Evolutionary conservation across 2,888 invertebrate genomes (phyloP), one percentile per base, ranked within the genome.

Genomic region (Digitonthophagus gazella): DNA sequence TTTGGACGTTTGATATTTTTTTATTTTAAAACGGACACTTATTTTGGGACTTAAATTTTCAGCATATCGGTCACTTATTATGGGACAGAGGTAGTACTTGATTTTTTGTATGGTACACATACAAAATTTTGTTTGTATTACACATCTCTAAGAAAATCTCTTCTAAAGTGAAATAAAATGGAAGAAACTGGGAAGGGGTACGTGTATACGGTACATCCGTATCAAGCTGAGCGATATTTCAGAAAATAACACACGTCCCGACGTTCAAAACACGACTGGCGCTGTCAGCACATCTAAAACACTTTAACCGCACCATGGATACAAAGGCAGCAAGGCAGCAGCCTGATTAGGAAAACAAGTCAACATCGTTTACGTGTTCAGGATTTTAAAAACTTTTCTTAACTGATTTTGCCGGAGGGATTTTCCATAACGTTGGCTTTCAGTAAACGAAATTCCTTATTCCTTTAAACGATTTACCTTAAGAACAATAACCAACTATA

Each of bases 261-360:
- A 61, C 61, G 61, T 19, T 16, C 61, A 20, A 20, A 61, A 61
- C 61, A 61, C 61, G 61, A 19, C 61, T 61, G 61, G 19, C 20
- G 61, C 20, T 61, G 61, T 61, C 61, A 61, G 61, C 61, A 61
- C 61, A 61, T 61, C 61, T 61, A 61, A 61, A 61, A 61, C 61
- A 61, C 61, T 61, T 61, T 61, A 61, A 19, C 18, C 61, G 61
- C 19, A n/a, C 20, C 19, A 61, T 61, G 61, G 18, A 61, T 20
- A 61, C 61, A 20, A 61, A n/a, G 18, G 61, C 19, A 20, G 16
- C 11, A n/a, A 19, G 57, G 57, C 11, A n/a, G n/a, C n/a, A 20
- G 20, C 61, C 61, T 61, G 61, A 61, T 61, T 61, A 61, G 18
- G 61, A 61, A 61, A 61, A 61, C 61, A 61, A 61, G 18, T n/a